Conservation (phyloP, 2,113 vertebrate species). For the Hippoglossus stenolepis region DNA sequence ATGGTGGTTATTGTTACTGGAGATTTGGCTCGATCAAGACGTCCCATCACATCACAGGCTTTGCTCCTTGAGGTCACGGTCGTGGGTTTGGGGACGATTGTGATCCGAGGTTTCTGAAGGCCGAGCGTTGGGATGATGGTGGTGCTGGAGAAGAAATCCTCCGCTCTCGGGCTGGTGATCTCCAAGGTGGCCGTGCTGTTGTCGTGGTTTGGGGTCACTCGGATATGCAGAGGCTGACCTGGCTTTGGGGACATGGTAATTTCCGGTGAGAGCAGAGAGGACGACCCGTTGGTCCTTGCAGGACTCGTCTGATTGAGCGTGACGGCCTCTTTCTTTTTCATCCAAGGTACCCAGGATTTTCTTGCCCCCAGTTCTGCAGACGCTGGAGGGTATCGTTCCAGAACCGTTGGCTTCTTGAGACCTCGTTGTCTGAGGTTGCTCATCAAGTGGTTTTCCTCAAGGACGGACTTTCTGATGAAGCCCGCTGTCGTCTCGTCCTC, state of each 20-base stretch:
- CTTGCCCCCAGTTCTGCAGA: conserved; percentile 83
- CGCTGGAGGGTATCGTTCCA: conserved; percentile 91
- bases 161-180: conserved; percentile 91
- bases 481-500: conserved; percentile 94
- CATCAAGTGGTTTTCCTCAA: conserved; percentile 97
- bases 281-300: conserved; percentile 67
- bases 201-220: conserved; percentile 91
- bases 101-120: conserved; percentile 93
- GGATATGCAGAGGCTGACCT: conserved; percentile 92
- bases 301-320: conserved; percentile 1
- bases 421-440: conserved; percentile 91
- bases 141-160: conserved; percentile 95
- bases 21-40: conserved; percentile 85
- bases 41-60: conserved; percentile 64
- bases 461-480: conserved; percentile 94
- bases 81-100: conserved; percentile 91
- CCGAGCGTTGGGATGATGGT: conserved; percentile 95
- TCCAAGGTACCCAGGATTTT: conserved; percentile 93
- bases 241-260: conserved; percentile 87
- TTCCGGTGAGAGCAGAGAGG: conserved; percentile 67
- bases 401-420: conserved; percentile 87
- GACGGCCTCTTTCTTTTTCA: conserved; percentile 87
- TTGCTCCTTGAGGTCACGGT: conserved; percentile 82
- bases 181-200: conserved; percentile 94
- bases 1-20: conserved; percentile 95